phyloP scores from a whole-genome alignment of 2,888 invertebrate genomes.

The Drosophila falleni region DNA sequence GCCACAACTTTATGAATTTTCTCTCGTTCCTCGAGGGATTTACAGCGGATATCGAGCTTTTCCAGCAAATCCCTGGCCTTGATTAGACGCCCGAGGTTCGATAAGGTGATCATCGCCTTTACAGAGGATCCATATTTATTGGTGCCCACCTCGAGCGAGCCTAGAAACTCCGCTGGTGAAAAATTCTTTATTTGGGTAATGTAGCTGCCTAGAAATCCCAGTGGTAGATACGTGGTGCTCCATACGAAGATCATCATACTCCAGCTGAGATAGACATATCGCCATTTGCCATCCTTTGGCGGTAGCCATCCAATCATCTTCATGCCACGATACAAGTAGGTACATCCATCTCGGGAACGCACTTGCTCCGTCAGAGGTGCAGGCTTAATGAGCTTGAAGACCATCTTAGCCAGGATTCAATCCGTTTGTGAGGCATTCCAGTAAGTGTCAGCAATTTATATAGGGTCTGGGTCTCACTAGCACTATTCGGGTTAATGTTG shows the following conservation, averaged over 20 bases:
- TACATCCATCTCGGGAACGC: constrained; percentile 59
- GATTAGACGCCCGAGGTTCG: constrained; percentile 59
- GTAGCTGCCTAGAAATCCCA: constrained; percentile 66
- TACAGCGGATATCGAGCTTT: constrained; percentile 63
- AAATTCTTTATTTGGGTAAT: constrained; percentile 59
- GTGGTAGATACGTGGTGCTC: constrained; percentile 54
- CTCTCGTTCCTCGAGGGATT: constrained; percentile 48
- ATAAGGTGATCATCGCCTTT: constrained; percentile 60
- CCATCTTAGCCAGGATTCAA: constrained; percentile 40
- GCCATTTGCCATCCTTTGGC: constrained; percentile 45
- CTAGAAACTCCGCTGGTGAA: constrained; percentile 67
- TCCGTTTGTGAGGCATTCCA: constrained; percentile 3
- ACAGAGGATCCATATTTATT: constrained; percentile 70
- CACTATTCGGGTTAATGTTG: too few species aligned
- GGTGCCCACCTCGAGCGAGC: constrained; percentile 71
- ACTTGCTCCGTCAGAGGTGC: constrained; percentile 49
- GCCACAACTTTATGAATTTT: constrained; percentile 64
- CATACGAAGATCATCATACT: constrained; percentile 47
- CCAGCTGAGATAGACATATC: constrained; percentile 58
- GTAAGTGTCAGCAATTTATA: constrained; percentile 39
- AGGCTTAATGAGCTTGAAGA: constrained; percentile 55
- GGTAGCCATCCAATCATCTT: constrained; percentile 62
- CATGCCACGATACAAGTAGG: constrained; percentile 65
- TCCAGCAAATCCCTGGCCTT: constrained; percentile 59
- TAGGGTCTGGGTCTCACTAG: constrained; percentile 34